Conservation (phyloP, 1,140 invertebrate species). For the Pogonomyrmex californicus region DNA sequence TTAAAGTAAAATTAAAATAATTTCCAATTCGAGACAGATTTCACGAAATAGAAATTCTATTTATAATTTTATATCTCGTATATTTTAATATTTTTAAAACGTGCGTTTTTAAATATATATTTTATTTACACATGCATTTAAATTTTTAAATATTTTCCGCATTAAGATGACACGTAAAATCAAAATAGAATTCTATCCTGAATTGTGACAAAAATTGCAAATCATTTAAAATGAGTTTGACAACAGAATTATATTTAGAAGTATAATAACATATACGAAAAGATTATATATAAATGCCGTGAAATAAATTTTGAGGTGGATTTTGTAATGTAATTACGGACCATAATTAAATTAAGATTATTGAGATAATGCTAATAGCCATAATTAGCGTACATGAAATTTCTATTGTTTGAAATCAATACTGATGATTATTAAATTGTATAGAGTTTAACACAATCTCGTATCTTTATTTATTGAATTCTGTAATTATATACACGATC, state of each 20-base stretch:
- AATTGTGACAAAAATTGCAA: background rate
- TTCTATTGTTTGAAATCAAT: constrained; percentile 32
- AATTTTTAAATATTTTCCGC: background rate
- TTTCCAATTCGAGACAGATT: background rate
- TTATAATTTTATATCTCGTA: background rate
- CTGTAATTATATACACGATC: background rate
- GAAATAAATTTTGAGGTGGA: background rate
- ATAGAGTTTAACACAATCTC: constrained; percentile 5
- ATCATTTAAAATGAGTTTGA: background rate
- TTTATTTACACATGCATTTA: background rate
- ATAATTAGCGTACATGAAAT: constrained; percentile 23
- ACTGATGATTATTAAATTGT: constrained; percentile 36
- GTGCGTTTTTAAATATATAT: background rate
- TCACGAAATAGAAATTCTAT: background rate
- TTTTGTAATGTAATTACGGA: constrained; percentile 12
- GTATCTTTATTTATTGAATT: background rate
- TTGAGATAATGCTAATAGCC: constrained; percentile 20
- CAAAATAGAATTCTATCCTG: background rate
- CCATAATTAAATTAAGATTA: constrained; percentile 41
- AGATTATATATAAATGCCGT: background rate
- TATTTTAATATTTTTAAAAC: background rate
- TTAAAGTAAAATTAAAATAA: background rate
- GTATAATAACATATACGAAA: background rate
- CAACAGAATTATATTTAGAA: background rate
- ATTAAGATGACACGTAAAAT: background rate